Evolutionary conservation across 37 sponge, comb jelly and placozoan genomes (phyloP).

Genomic region (Cliona cf. orientalis): DNA sequence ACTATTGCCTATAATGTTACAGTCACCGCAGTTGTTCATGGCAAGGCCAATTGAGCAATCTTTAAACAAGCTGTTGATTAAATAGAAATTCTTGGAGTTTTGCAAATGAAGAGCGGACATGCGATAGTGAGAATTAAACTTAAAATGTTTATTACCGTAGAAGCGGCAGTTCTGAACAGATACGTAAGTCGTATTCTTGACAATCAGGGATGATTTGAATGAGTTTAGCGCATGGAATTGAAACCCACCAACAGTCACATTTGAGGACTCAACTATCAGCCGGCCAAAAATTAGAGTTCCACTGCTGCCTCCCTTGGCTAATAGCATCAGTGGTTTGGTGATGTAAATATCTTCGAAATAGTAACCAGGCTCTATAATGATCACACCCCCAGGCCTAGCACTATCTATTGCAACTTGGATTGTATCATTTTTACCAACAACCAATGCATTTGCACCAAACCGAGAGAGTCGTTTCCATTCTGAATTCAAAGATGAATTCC

Average conservation of each 20-base stretch:
- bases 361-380: constrained; percentile 14
- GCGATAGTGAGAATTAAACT: not conserved
- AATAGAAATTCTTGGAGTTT: not conserved
- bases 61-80: constrained; percentile 20
- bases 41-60: not conserved
- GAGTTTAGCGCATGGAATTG: constrained; percentile 6
- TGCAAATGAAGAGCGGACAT: constrained; percentile 4
- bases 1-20: constrained; percentile 23
- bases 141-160: not conserved
- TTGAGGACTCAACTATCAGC: constrained; percentile 5
- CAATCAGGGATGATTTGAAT: not conserved
- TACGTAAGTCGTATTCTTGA: not conserved
- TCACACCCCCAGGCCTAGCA: not conserved
- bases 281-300: constrained; percentile 7
- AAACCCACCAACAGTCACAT: constrained; percentile 48
- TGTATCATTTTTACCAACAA: not conserved
- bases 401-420: constrained; percentile 29
- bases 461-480: not conserved
- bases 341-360: constrained; percentile 38
- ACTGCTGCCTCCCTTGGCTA: not conserved
- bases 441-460: not conserved
- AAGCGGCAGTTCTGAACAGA: constrained; percentile 26
- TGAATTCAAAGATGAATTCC: not conserved
- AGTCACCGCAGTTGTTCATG: not conserved
- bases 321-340: constrained; percentile 24